Percentiles rank a stretch among this genome's conserved stretches.
Conservation (phyloP, 1,140 invertebrate species). For the Trachelipus rathkii region DNA sequence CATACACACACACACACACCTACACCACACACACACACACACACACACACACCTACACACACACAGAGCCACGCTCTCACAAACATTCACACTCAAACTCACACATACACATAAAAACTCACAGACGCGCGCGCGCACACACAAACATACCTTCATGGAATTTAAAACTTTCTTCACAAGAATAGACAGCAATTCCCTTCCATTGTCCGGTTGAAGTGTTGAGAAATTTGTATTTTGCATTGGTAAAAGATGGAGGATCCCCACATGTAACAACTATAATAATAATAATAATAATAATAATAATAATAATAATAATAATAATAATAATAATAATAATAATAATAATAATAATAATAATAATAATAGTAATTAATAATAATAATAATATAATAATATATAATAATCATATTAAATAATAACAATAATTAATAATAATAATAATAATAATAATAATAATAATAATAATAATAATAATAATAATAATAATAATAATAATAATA, state of each 20-base stretch:
- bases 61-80: too few relatives aligned
- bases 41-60: too few relatives aligned
- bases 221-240: conserved; percentile 42
- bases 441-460: too few relatives aligned
- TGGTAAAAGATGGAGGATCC: conserved; percentile 33
- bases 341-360: not conserved
- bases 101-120: not conserved
- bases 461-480: too few relatives aligned
- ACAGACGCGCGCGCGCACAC: not conserved
- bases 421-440: too few relatives aligned
- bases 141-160: conserved; percentile 31
- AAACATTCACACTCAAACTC: too few relatives aligned
- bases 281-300: not conserved
- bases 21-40: too few relatives aligned
- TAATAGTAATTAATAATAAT: too few relatives aligned
- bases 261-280: conserved; percentile 43
- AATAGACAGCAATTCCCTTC: conserved; percentile 44
- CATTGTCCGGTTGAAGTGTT: conserved; percentile 38
- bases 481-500: too few relatives aligned
- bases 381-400: too few relatives aligned
- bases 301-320: not conserved
- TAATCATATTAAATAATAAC: too few relatives aligned
- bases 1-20: too few relatives aligned
- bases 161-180: conserved; percentile 40
- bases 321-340: not conserved